Base-by-base conservation (phyloP, 2,113 vertebrate genomes). In the Neoarius graeffei region DNA sequence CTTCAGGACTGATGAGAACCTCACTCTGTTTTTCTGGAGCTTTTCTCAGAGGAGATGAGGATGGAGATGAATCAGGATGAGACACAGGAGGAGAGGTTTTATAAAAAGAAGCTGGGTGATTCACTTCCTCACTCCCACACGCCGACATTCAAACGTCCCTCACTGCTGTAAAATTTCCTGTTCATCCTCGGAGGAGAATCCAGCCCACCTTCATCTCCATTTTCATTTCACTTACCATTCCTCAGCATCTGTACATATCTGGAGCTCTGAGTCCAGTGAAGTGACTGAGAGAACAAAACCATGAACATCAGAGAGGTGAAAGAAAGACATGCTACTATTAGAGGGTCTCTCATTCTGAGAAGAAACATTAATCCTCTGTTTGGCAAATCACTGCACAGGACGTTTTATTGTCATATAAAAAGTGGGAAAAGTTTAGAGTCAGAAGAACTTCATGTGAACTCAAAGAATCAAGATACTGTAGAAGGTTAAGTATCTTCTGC, bases 51-150 rank as follows among this genome's bases (percentile, higher is more conserved):
- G 85, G 52, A 85, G 85, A 77, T 54, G 85, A 69, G 52, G 85
- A 87, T 69, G 66, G 60, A 88, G 87, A 83, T 64, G 81, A 77
- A 74, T 84, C 57, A 84, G 69, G 42, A 64, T 52, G 86, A 87
- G 67, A 93, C 90, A 85, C 50, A 48, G 84, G 30, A 74, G 23
- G 76, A 42, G 79, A 86, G 60, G 50, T 35, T 25, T 88, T 86
- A 66, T 19, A 90, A 81, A 86, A 71, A 85, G 74, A 85, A 83
- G 57, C 66, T 20, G 85, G 85, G 84, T 91, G 90, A 91, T 91
- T 90, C 90, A 91, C 86, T 85, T 90, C 85, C 83, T 90, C 79
- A 69, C 89, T 83, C 89, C 90, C 90, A 90, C 90, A 77, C 52
- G 56, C 77, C 54, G 71, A 87, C 89, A 89, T 87, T 91, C 88